Base-by-base conservation (phyloP, 1,140 invertebrate genomes). In the Trachymyrmex cornetzi region DNA sequence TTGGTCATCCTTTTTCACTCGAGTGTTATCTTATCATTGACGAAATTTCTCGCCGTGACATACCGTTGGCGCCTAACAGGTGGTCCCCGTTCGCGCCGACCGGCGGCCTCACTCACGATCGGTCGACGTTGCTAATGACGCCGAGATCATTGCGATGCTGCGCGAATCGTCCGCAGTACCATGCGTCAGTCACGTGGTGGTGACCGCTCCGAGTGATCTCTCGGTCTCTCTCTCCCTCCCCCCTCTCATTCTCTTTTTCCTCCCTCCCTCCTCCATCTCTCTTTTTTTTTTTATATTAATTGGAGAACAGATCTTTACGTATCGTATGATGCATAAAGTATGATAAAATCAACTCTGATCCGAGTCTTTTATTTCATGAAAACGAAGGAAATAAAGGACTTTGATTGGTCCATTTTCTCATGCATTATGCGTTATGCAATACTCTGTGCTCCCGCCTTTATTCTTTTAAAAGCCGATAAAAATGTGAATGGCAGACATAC, bases 111-210 rank as follows among this genome's bases (percentile, higher is more conserved):
- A 64, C 57, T 74, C 19, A n/a, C 34, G 34, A 55, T 48, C 69
- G 48, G 44, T 71, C 27, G 64, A 55, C 11, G 24, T 14, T 57
- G 69, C 44, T 84, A 74, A 75, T 75, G 80, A 84, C 24, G 4
- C 12, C 55, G 30, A 53, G 19, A 77, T 85, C 27, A 85, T 85
- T 19, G 24, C 11, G 30, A 27, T 48, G 22, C 14, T 19, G 50
- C 48, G 74, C 61, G 16, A 50, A 16, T 34, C 48, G 66, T 22
- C 14, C 16, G 71, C 19, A 44, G 53, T 88, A 87, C 84, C 93
- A 92, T 89, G 92, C 91, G 91, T 92, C n/a, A 89, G 64, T 77
- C 91, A 93, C 93, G 91, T 93, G 91, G 91, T 92, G 89, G 86
- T 86, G 24, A 30, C 38, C 24, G 14, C n/a, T 86, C 11, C 34